Percentiles rank a stretch among this genome's conserved stretches.
Evolutionary conservation across 1,140 invertebrate genomes (phyloP).

Genomic region (Reticulitermes speratus): DNA sequence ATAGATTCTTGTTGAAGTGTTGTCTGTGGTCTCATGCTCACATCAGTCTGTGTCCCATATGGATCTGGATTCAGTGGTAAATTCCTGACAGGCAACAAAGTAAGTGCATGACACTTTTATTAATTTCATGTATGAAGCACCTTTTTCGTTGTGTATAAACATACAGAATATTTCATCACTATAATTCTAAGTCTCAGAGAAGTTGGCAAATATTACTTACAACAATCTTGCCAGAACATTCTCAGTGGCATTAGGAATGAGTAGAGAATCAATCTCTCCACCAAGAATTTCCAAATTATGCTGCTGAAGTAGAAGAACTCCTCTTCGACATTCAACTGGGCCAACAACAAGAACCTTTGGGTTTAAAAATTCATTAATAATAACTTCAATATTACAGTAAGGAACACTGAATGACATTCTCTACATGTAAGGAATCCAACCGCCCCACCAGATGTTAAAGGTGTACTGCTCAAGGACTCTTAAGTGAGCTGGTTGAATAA

Average conservation of each 20-base stretch:
- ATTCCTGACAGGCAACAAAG: not conserved
- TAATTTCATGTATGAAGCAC: too few relatives aligned
- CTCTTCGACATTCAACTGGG: conserved; percentile 66
- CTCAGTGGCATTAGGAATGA: conserved; percentile 58
- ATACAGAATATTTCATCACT: not conserved
- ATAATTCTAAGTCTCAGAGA: not conserved
- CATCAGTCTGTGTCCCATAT: not conserved
- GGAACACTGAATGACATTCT: not conserved
- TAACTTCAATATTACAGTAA: not conserved
- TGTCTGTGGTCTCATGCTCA: not conserved
- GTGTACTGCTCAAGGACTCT: too few relatives aligned
- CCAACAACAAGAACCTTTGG: conserved; percentile 58
- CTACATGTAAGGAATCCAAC: not conserved
- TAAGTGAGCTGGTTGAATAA: too few relatives aligned
- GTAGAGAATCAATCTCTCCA: conserved; percentile 69
- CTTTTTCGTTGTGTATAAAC: not conserved
- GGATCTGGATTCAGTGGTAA: not conserved
- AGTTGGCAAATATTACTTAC: conserved; percentile 44
- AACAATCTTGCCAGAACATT: conserved; percentile 60
- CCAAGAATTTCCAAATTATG: conserved; percentile 65
- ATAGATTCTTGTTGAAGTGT: not conserved
- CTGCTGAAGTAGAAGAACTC: conserved; percentile 66
- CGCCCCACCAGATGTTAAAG: not conserved
- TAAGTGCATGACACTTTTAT: too few relatives aligned
- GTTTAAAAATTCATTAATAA: conserved; percentile 13